Evolutionary conservation across 2,888 invertebrate genomes (phyloP).

Genomic region (Eilema depressum): DNA sequence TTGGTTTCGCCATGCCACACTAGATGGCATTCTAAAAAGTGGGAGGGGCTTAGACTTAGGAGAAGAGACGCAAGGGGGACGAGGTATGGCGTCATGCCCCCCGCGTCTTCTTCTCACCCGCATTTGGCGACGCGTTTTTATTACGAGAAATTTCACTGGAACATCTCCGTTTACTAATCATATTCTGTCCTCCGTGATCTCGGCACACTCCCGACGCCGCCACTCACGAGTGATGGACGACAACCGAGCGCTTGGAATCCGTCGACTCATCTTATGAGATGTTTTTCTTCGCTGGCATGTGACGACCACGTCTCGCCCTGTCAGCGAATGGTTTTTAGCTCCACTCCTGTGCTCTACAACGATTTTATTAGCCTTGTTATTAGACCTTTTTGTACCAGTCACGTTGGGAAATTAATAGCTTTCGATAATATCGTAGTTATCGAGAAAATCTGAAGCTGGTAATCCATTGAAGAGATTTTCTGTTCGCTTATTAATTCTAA

Average conservation of each 20-base stretch:
- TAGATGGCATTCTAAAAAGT: no score
- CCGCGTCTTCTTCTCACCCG: no score
- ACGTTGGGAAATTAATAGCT: constrained; percentile 46
- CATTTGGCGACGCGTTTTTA: no score
- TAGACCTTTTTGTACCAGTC: constrained; percentile 47
- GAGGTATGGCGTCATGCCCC: no score
- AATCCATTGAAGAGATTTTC: neutral
- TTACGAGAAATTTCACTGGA: no score
- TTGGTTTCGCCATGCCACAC: no score
- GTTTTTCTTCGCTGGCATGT: constrained; percentile 54
- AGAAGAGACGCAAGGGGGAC: no score
- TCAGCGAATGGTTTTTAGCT: constrained; percentile 49
- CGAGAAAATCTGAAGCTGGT: constrained; percentile 1
- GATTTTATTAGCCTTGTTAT: constrained; percentile 56
- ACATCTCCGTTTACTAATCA: no score
- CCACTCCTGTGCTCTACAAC: constrained; percentile 38
- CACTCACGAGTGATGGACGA: constrained; percentile 53
- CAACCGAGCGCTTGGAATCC: constrained; percentile 48
- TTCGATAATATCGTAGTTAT: constrained; percentile 30
- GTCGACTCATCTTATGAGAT: constrained; percentile 67
- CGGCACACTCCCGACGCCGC: constrained; percentile 22
- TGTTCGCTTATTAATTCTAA: constrained; percentile 9
- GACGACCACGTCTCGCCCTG: constrained; percentile 37
- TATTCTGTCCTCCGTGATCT: no score
- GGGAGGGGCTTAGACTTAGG: no score